These are phyloP conservation scores for Etia nguti DNA, from an alignment of 2,113 vertebrate genomes.

Conservation along the genomic window DNA sequence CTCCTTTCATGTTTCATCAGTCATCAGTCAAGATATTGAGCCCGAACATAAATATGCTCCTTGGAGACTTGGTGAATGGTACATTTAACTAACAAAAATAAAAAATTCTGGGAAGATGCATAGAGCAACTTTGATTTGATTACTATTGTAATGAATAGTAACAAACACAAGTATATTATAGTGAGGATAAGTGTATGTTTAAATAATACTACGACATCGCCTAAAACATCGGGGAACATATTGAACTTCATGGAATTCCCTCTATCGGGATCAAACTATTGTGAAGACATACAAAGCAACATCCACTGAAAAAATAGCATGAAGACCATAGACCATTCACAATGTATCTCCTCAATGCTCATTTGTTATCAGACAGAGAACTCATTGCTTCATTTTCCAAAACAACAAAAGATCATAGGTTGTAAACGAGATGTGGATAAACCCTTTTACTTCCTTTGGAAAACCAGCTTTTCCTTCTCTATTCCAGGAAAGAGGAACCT, in stretches of 20 bases:
- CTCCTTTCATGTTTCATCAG: slow-evolving; percentile 38
- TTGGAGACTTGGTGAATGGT: slow-evolving; percentile 27
- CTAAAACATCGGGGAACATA: not conserved
- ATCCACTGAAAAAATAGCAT: not conserved
- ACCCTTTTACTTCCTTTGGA: slow-evolving; percentile 28
- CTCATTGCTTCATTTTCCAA: not conserved
- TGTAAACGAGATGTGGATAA: slow-evolving; percentile 13
- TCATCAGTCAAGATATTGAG: slow-evolving; percentile 48
- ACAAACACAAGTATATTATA: not conserved
- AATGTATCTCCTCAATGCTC: not conserved
- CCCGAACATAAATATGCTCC: slow-evolving; percentile 26
- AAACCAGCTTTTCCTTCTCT: slow-evolving; percentile 74
- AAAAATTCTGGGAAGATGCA: not conserved
- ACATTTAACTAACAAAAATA: slow-evolving; percentile 26
- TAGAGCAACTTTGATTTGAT: not conserved
- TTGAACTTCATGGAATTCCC: not conserved
- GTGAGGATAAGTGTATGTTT: not conserved
- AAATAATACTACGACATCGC: not conserved
- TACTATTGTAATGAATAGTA: not conserved
- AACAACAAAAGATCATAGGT: not conserved
- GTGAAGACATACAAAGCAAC: not conserved
- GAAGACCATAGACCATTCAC: not conserved
- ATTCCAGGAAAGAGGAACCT: slow-evolving; percentile 72
- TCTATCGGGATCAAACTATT: not conserved
- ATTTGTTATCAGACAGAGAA: not conserved